Evolutionary conservation across 2,888 invertebrate genomes (phyloP), one percentile per base, ranked within the genome.

Genomic region (Tenthredo amoena): DNA sequence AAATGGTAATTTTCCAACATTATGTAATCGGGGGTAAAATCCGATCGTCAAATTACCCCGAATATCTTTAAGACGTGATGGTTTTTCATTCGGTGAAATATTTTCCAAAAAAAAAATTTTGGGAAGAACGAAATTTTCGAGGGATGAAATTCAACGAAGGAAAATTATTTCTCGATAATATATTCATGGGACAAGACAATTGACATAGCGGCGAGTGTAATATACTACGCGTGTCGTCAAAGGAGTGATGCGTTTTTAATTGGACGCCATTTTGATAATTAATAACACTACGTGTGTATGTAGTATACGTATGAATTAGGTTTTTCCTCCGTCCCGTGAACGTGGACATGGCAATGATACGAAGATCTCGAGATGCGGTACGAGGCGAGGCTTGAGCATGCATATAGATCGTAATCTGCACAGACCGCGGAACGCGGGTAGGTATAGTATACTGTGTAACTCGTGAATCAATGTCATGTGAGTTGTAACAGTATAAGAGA

Each of bases 251-350:
- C 62, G 81, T 62, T 81, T 81, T 81, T 81, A 81, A 81, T 81
- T 81, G 40, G 81, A 62, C 81, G 81, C 81, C 40, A 81, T 81
- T 81, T 62, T 81, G 81, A 81, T 40, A 62, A 62, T 81, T 81
- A 81, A 81, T 81, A 62, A 81, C 62, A 81, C 62, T 40, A 40
- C 12, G 21, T 34, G 58, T 26, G 9, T 34, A 31, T n/a, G n/a
- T 34, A 34, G 58, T 26, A 3, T 34, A 31, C 34, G n/a, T 34
- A 34, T 55, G 31, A 37, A 5, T 37, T 71, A 34, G 18, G 9
- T n/a, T 71, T 71, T 34, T 34, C 37, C 31, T 71, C n/a, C 37
- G 1, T 37, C 31, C 34, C 43, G 21, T 71, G 34, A 62, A 9
- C 18, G 71, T 71, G 34, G 0, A 37, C 71, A 9, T 9, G n/a